phyloP scores from a whole-genome alignment of 2,113 vertebrate species.

The Jaculus jaculus region DNA sequence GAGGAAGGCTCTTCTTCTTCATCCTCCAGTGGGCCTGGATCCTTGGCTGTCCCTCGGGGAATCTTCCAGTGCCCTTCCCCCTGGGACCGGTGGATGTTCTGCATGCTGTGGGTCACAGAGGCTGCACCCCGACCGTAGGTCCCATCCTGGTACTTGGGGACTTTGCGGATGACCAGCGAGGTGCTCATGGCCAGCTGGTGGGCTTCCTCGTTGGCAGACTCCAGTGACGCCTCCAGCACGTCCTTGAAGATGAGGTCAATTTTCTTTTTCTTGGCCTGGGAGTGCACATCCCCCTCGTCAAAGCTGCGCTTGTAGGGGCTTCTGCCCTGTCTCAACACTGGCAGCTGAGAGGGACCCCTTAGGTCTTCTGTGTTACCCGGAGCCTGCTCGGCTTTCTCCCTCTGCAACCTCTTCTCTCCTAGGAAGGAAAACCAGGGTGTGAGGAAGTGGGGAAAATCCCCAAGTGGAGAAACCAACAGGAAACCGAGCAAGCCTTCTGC shows the following conservation, averaged over 20 bases:
- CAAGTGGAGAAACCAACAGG: conserved; percentile 48
- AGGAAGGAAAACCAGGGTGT: conserved; percentile 86
- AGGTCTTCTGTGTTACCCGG: conserved; percentile 85
- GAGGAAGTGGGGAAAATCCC: conserved; percentile 82
- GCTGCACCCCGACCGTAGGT: conserved; percentile 81
- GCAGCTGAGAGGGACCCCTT: conserved; percentile 85
- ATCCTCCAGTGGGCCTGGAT: conserved; percentile 81
- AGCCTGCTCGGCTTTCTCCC: conserved; percentile 83
- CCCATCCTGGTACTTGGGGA: conserved; percentile 84
- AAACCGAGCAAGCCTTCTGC: background rate
- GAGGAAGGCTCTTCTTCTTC: conserved; percentile 85
- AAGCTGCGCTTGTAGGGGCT: conserved; percentile 87
- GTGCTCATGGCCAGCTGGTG: conserved; percentile 84
- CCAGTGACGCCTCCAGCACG: conserved; percentile 92
- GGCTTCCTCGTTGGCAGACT: conserved; percentile 85
- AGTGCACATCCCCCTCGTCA: conserved; percentile 89
- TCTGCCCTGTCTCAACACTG: conserved; percentile 87
- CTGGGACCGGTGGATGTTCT: conserved; percentile 79
- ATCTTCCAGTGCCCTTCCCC: conserved; percentile 84
- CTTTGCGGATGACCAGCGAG: conserved; percentile 83
- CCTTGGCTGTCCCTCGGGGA: conserved; percentile 79
- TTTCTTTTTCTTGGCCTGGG: conserved; percentile 95
- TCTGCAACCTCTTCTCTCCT: conserved; percentile 87
- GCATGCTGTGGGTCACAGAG: conserved; percentile 66
- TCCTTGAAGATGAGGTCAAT: conserved; percentile 97